Conservation (phyloP, 2,113 vertebrate genomes). For the Aegotheles bennettii region DNA sequence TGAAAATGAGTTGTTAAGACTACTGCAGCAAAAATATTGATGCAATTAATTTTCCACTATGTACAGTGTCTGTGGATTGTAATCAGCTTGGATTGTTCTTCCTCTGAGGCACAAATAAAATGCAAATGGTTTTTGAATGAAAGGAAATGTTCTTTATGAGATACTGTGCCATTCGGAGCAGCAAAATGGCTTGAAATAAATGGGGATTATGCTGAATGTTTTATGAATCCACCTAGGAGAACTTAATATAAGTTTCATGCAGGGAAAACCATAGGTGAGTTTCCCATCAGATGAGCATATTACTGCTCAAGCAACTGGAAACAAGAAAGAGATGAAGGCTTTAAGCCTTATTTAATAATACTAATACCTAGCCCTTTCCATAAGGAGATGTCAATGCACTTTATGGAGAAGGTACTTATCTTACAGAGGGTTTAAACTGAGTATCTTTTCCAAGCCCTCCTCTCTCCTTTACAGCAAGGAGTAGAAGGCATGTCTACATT, state of each 20-base stretch:
- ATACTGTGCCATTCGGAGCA: constrained; percentile 33
- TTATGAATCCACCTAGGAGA: constrained; percentile 60
- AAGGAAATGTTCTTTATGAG: constrained; percentile 68
- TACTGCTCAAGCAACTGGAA: constrained; percentile 20
- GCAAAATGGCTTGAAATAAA: constrained; percentile 64
- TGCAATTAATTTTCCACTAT: constrained; percentile 87
- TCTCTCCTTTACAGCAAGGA: not conserved
- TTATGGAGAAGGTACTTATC: not conserved
- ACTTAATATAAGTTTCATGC: not conserved
- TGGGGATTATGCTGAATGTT: constrained; percentile 59
- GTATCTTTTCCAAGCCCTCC: not conserved
- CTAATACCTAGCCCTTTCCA: not conserved
- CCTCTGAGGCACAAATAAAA: constrained; percentile 75
- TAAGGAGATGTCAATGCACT: not conserved
- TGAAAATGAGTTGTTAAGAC: constrained; percentile 83
- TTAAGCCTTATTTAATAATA: constrained; percentile 20
- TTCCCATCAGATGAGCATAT: constrained; percentile 8
- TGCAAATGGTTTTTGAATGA: constrained; percentile 70
- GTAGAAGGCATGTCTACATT: not conserved
- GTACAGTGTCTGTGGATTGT: constrained; percentile 72
- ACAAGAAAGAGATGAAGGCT: not conserved
- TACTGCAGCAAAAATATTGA: constrained; percentile 80
- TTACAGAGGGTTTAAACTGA: not conserved
- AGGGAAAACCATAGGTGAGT: constrained; percentile 16
- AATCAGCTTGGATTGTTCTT: constrained; percentile 78